Base-by-base conservation (phyloP, 2,113 vertebrate genomes). In the Platichthys flesus region DNA sequence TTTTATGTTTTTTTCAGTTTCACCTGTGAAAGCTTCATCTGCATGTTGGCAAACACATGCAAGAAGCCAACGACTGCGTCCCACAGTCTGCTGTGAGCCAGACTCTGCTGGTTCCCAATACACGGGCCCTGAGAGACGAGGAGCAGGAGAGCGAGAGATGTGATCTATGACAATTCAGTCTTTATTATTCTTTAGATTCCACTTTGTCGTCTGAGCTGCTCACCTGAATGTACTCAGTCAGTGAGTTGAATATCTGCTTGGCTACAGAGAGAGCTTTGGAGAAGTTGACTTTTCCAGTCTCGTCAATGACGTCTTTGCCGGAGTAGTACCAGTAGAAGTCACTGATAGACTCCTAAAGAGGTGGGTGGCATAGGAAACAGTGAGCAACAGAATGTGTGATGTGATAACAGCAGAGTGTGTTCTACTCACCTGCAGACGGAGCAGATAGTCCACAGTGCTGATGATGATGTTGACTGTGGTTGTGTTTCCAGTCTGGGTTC, bases 251-350 rank as follows among this genome's bases (percentile, higher is more conserved):
- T 91, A 99, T 98, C 90, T 99, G 98, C 87, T 98, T 99, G 63
- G 97, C 97, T 56, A 99, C 98, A 74, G 93, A 94, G 82, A 99
- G 87, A 76, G 97, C 97, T 94, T 97, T 97, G 84, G 98, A 98
- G 92, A 99, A 99, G 92, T 99, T 99, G 65, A 94, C 81, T 79
- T 96, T 97, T 71, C 98, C 98, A 18, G 97, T 95, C 75, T 98
- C 97, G 90, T 99, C 98, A 69, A 99, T 99, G 54, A 98, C 61
- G 7, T 98, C 97, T 90, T 97, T 99, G 81, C 98, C 98, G 77
- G 98, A 99, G 84, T 99, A 99, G 90, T 98, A 99, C 98, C 98
- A 99, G 89, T 99, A 99, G 91, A 99, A 99, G 91, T 99, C 98
- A 90, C 98, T 99, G 92, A 99, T 99, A 12, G 98, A 99, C 91